phyloP scores from a whole-genome alignment of 2,113 vertebrate genomes.

The Callipepla squamata region DNA sequence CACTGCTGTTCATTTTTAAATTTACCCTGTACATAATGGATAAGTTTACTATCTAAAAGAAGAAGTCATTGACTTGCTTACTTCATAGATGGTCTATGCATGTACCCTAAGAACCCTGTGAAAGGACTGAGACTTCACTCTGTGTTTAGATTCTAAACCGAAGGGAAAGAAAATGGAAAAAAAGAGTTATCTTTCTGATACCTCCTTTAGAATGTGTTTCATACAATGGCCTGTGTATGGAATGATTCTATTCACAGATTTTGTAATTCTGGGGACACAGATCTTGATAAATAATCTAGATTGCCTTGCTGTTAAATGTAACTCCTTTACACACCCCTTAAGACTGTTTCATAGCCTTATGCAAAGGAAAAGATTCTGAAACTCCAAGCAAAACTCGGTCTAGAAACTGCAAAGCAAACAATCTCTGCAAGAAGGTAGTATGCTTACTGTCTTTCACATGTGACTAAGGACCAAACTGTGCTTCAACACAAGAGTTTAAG shows the following conservation, averaged over 20 bases:
- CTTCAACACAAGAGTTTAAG: neutral
- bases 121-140: neutral
- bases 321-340: neutral
- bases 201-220: neutral
- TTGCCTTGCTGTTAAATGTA: neutral
- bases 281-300: neutral
- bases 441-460: neutral
- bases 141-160: neutral
- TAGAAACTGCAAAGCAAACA: neutral
- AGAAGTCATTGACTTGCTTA: rapidly evolving
- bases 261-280: neutral
- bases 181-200: neutral
- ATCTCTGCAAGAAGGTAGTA: neutral
- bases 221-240: neutral
- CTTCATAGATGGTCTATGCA: neutral
- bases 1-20: neutral
- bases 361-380: neutral
- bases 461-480: neutral
- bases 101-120: rapidly evolving
- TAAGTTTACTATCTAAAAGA: neutral
- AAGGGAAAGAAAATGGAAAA: neutral
- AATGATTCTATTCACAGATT: neutral
- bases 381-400: neutral
- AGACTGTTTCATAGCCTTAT: neutral
- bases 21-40: neutral